Evolutionary conservation across 2,888 invertebrate genomes (phyloP), one percentile per base, ranked within the genome.

Genomic region (Sylvicola cinctus): DNA sequence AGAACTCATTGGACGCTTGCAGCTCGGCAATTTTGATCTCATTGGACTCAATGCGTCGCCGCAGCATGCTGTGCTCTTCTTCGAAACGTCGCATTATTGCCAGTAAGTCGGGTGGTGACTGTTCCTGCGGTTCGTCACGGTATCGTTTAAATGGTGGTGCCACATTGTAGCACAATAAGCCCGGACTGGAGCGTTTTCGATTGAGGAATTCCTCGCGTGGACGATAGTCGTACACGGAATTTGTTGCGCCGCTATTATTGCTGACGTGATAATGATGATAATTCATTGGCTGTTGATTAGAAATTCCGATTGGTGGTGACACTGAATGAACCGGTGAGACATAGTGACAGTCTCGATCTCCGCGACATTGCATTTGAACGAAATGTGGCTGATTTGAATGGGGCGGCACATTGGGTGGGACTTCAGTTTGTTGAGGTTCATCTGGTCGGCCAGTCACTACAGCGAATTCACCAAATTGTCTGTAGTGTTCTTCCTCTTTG

Each of bases 1-100:
- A 61, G 50, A 79, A 78, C 49, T 80, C 78, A 51, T 81, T 81
- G 7, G 78, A 75, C 2, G 77, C 75, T 25, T 72, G 71, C 39
- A 79, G 54, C 51, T 77, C 76, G 23, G 66, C 66, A 13, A 74
- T 46, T 42, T 45, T 45, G 5, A 46, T 43, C 40, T 45, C 47
- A 38, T 46, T 47, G 12, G 44, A 39, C 37, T 46, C 46, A 3
- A 46, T 44, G 5, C 46, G 43, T 2, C 45, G 39, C 5, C 45
- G 41, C 3, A 48, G 33, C 42, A 46, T 45, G 5, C 39, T 36
- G 15, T 46, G 47, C n/a, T 46, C 46, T 12, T 47, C 46, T 15
- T 46, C 45, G 29, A 46, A 46, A 2, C 45, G 40, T 7, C 45
- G 44, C 2, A 48, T 39, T 2, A 46, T 27, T 2, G 42, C 40